Evolutionary conservation across 2,113 vertebrate genomes (phyloP), one percentile per base, ranked within the genome.

Genomic region (Procavia capensis): DNA sequence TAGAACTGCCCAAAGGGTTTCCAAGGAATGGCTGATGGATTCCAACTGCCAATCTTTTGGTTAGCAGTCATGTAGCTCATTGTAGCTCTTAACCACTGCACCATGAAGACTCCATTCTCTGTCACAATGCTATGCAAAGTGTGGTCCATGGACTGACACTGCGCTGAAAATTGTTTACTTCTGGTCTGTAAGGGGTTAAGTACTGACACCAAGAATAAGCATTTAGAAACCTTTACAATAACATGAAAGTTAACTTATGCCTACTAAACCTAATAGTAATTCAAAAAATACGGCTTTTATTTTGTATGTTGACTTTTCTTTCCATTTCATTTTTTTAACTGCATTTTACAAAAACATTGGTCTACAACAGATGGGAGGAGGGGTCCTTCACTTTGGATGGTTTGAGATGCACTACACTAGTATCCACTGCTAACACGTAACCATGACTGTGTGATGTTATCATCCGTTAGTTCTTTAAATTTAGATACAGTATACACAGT

Each of bases 391-490:
- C 66, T 3, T 87, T 86, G 82, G 66, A 36, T n/a, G n/a, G 74
- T 80, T 34, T 90, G 81, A 74, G 75, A 57, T 66, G 43, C 14
- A 57, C 34, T 68, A 45, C 13, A 54, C 8, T 66, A 50, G 27
- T 95, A 84, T 80, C 91, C 74, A 47, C 47, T 85, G 75, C 27
- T 75, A 31, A 63, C 82, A 50, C 29, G 66, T 59, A 75, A 61
- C 72, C 29, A 86, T 14, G 16, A 43, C 79, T 75, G 25, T 24
- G 22, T 76, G 61, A 95, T 50, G 50, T 20, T 79, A 70, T 16
- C 90, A 72, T 57, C 50, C 85, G 61, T 41, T 74, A 54, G 34
- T 83, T 92, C 25, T 93, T 43, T 82, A 70, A 83, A 66, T 75
- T 54, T 11, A 39, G 25, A 19, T 45, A 31, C 36, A 57, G 83